phyloP scores from a whole-genome alignment of 1,140 invertebrate genomes.

The Drosophila pseudoananassae region DNA sequence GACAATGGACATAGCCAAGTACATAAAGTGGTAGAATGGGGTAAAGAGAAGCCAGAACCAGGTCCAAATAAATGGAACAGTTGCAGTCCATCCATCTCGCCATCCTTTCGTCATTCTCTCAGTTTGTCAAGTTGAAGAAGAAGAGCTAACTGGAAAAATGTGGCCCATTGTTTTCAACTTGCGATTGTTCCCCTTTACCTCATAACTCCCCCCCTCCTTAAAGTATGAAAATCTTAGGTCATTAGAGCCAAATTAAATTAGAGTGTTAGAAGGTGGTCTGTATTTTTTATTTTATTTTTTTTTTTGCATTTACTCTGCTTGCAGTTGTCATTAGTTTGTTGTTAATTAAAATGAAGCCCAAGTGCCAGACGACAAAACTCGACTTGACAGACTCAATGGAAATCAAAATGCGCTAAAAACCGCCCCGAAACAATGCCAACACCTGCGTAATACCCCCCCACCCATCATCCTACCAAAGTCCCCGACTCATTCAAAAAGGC shows the following conservation, averaged over 20 bases:
- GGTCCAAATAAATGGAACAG: slow-evolving; percentile 64
- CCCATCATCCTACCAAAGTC: slow-evolving; percentile 45
- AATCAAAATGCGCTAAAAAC: slow-evolving; percentile 78
- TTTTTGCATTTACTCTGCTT: slow-evolving; percentile 36
- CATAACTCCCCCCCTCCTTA: background rate
- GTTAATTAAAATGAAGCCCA: slow-evolving; percentile 78
- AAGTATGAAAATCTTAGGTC: slow-evolving; percentile 52
- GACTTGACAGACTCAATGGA: slow-evolving; percentile 54
- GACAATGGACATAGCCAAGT: slow-evolving; percentile 69
- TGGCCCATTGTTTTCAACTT: slow-evolving; percentile 67
- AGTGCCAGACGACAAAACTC: slow-evolving; percentile 57
- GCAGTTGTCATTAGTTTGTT: slow-evolving; percentile 77
- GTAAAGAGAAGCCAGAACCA: slow-evolving; percentile 28
- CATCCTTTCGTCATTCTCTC: slow-evolving; percentile 49
- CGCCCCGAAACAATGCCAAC: slow-evolving; percentile 72
- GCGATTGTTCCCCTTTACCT: slow-evolving; percentile 54
- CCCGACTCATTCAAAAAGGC: slow-evolving; percentile 52
- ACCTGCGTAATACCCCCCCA: slow-evolving; percentile 56
- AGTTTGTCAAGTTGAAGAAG: slow-evolving; percentile 35
- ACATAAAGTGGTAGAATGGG: slow-evolving; percentile 23
- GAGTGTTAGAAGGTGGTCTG: slow-evolving; percentile 53
- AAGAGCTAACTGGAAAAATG: slow-evolving; percentile 60
- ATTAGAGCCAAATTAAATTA: slow-evolving; percentile 74
- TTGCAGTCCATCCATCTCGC: slow-evolving; percentile 54
- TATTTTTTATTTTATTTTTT: slow-evolving; percentile 10